Base-by-base conservation (phyloP, 2,797 vertebrate species). In the Euphonia xanthogaster region DNA sequence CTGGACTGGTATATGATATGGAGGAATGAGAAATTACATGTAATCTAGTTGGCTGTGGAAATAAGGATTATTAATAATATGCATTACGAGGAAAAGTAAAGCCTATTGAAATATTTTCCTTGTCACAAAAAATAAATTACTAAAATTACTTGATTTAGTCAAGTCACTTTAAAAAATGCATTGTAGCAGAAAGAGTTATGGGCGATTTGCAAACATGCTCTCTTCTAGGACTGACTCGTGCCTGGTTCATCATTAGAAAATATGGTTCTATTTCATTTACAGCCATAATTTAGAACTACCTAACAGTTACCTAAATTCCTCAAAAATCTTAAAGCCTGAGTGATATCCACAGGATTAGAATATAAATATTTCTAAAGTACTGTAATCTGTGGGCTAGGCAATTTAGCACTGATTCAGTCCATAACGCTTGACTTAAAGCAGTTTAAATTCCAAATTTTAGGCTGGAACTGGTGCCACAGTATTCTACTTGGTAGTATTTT, bases 21-120 rank as follows among this genome's bases (percentile, higher is more conserved):
- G n/a, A 25, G n/a, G 14, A 82, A 60, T 92, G 68, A 89, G 74
- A 96, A 94, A 92, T 92, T 79, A 23, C 35, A 33, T 50, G 25
- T 94, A 77, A 82, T 91, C 51, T 73, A 60, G 21, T 73, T 76
- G 71, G 31, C 67, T 79, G 14, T 90, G 80, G 63, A 90, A 93
- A 71, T 88, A 88, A 80, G 10, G 24, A 45, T 76, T 94, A 48
- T 82, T 88, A 83, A 65, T 77, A 88, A 75, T 74, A 63, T 17
- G 17, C 14, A 39, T 81, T 70, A 86, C 81, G 75, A 72, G 54
- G 73, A 62, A 84, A 96, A 84, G 13, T 78, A 81, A 74, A 87
- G 35, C 47, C 53, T 75, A 35, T 50, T 94, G 81, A 82, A 87
- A 74, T 83, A 77, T n/a, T 66, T 14, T 66, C 88, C 76, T 73